Base-by-base conservation (phyloP, 2,888 invertebrate genomes). In the Nesidiocoris tenuis region DNA sequence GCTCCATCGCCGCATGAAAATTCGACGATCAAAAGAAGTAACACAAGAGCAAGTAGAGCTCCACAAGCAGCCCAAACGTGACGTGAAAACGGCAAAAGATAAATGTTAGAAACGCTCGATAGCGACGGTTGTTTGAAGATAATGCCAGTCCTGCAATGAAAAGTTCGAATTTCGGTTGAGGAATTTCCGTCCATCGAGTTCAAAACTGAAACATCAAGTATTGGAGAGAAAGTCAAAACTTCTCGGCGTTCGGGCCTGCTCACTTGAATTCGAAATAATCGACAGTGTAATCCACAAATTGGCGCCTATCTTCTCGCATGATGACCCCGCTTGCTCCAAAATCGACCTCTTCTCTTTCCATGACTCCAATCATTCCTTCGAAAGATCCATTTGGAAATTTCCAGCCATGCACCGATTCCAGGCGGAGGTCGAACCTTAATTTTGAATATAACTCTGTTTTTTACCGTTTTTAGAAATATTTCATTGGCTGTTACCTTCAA, bases 51-150 rank as follows among this genome's bases (percentile, higher is more conserved):
- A 1, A 88, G 80, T 22, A 89, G 81, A 0, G 83, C 84, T 2
- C 85, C 79, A 19, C 86, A 85, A 54, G 88, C 86, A 66, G 87
- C 83, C 91, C 91, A 91, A 16, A 91, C 90, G 0, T 85, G 83
- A 25, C 82, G 84, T 76, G 87, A 86, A 81, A 92, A 92, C 0
- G 92, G 91, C 23, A 91, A 83, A 1, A 88, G 82, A 81, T 90
- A 92, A 61, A 92, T 87, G 81, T 92, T 91, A 79, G 88, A 89
- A 59, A 91, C 88, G 78, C 89, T 90, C 0, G 91, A 88, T 18
- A 92, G 82, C 81, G 91, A 89, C 0, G 91, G 91, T 81, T 90
- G 88, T 67, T 89, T 88, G 82, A 91, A 91, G 19, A 92, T 87
- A 81, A 91, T 90, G 80, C 88, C 88, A 0, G 90, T 86, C 39